Percentiles rank a stretch among this genome's conserved stretches.
Conservation (phyloP, 2,797 vertebrate species). For the Gadopsis bispinosus region DNA sequence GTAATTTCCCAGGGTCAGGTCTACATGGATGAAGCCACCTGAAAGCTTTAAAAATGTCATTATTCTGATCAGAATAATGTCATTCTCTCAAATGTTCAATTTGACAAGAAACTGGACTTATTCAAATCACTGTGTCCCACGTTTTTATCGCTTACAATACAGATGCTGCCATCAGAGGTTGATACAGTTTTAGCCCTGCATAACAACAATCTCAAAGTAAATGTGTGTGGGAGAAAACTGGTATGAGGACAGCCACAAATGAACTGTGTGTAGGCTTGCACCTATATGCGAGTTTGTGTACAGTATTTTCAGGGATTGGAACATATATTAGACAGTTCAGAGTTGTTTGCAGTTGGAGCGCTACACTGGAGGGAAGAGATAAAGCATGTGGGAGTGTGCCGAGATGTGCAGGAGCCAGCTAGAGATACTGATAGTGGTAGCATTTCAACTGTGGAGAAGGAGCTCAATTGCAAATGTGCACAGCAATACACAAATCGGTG, state of each 20-base stretch:
- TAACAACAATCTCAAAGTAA: constrained; percentile 29
- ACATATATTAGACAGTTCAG: constrained; percentile 33
- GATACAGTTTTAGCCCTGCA: neutral
- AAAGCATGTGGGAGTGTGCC: constrained; percentile 60
- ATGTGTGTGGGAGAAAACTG: constrained; percentile 31
- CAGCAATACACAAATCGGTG: neutral
- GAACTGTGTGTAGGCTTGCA: constrained; percentile 16
- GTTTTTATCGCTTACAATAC: constrained; percentile 10
- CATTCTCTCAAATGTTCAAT: neutral
- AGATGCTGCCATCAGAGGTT: constrained; percentile 31
- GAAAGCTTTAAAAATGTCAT: constrained; percentile 3
- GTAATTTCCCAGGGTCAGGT: neutral
- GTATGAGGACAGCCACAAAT: constrained; percentile 15
- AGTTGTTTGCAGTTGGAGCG: constrained; percentile 44
- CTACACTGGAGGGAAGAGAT: constrained; percentile 53
- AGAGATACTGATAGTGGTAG: constrained; percentile 33
- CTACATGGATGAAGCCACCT: neutral
- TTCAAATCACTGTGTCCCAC: neutral
- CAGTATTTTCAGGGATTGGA: constrained; percentile 33
- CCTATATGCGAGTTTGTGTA: constrained; percentile 15
- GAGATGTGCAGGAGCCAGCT: constrained; percentile 45
- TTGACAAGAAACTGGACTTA: neutral
- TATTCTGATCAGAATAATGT: neutral
- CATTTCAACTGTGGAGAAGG: constrained; percentile 22
- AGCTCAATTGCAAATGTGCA: neutral